Conservation (phyloP, 2,888 invertebrate genomes). For the Anodontia alba region DNA sequence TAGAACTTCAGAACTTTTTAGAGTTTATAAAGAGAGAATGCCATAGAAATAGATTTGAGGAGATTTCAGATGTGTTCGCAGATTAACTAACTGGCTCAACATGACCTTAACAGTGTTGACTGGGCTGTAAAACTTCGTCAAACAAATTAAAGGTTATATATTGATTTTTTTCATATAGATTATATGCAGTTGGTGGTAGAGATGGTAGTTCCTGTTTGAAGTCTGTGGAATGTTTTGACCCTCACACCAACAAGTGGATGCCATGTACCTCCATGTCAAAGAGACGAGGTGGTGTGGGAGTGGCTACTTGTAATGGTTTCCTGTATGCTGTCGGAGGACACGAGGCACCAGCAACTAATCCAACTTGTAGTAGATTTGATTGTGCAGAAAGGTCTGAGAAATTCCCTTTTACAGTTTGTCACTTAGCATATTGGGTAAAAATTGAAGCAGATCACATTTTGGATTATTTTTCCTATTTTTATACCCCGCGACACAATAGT, state of each 20-base stretch:
- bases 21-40: too few species aligned
- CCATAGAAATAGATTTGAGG: too few species aligned
- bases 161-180: slow-evolving; percentile 84
- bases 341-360: slow-evolving; percentile 95
- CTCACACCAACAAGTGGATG: slow-evolving; percentile 92
- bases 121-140: too few species aligned
- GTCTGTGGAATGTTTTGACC: slow-evolving; percentile 95
- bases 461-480: too few species aligned
- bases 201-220: slow-evolving; percentile 96
- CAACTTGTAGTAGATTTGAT: slow-evolving; percentile 92
- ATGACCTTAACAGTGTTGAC: too few species aligned
- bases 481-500: too few species aligned
- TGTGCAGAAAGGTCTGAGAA: slow-evolving; percentile 96
- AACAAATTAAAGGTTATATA: too few species aligned
- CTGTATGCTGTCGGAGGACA: slow-evolving; percentile 97
- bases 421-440: too few species aligned
- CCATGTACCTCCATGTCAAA: slow-evolving; percentile 94
- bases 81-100: too few species aligned
- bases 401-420: not conserved
- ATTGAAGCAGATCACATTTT: too few species aligned
- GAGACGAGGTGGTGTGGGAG: slow-evolving; percentile 95
- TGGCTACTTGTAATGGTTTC: slow-evolving; percentile 94
- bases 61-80: too few species aligned
- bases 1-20: too few species aligned
- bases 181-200: slow-evolving; percentile 96